A percentile compares a stretch with the other conserved stretches of the same genome.
phyloP scores from a whole-genome alignment of 2,888 invertebrate genomes.

The Dione juno region DNA sequence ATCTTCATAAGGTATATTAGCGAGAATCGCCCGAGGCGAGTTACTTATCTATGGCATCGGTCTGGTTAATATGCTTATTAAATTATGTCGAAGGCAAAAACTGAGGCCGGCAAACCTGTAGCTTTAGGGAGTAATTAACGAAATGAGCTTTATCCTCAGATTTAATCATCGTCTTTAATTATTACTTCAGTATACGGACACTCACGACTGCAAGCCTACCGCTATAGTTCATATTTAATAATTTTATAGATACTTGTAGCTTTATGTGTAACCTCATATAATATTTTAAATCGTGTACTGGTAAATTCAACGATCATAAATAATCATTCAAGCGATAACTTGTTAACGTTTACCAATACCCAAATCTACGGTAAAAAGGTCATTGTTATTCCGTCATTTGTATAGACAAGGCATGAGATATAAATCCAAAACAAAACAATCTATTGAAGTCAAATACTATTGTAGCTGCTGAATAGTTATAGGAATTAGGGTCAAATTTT shows the following conservation, averaged over 20 bases:
- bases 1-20: conserved; percentile 71
- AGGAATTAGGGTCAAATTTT: conserved; percentile 72
- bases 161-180: conserved; percentile 80
- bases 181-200: conserved; percentile 68
- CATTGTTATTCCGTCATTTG: conserved; percentile 18
- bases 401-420: conserved; percentile 7
- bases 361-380: conserved; percentile 12
- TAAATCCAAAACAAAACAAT: conserved; percentile 37
- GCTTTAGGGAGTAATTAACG: conserved; percentile 84
- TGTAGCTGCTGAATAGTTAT: conserved; percentile 69
- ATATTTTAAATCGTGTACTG: background rate
- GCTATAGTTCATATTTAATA: conserved; percentile 19
- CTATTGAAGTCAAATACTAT: conserved; percentile 65
- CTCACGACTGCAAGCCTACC: conserved; percentile 50
- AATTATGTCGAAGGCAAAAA: conserved; percentile 81
- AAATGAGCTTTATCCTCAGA: conserved; percentile 77
- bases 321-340: background rate
- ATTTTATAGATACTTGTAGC: background rate
- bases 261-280: background rate
- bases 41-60: conserved; percentile 77
- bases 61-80: conserved; percentile 81
- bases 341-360: conserved; percentile 8
- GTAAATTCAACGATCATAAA: background rate
- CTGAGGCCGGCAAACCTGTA: conserved; percentile 68
- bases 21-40: conserved; percentile 68